A percentile compares a stretch with the other conserved stretches of the same genome.
Evolutionary conservation across 2,888 invertebrate species (phyloP).

Genomic region (Stomorhina lunata): DNA sequence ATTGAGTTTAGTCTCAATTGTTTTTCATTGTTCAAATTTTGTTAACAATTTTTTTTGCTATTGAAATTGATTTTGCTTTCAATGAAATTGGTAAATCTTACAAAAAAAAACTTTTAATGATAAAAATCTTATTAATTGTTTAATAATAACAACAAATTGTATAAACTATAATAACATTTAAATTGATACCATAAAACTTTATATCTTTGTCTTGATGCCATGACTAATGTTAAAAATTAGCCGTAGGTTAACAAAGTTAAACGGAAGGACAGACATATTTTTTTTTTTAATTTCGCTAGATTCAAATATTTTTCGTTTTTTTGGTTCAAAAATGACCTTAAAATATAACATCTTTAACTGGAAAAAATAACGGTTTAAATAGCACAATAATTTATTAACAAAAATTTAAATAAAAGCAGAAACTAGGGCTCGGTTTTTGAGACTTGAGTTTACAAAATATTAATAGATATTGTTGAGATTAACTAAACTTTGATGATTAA

Average conservation of each 20-base stretch:
- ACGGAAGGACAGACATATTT: neutral
- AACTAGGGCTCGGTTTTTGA: too few relatives aligned
- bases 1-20: slow-evolving; percentile 31
- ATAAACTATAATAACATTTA: slow-evolving; percentile 14
- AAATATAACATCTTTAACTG: slow-evolving; percentile 9
- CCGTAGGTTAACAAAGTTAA: neutral
- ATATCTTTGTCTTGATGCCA: slow-evolving; percentile 44
- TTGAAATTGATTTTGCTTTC: slow-evolving; percentile 48
- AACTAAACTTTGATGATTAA: too few relatives aligned
- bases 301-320: slow-evolving; percentile 18
- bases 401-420: neutral
- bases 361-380: slow-evolving; percentile 7
- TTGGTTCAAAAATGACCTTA: slow-evolving; percentile 45
- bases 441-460: too few relatives aligned
- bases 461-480: too few relatives aligned
- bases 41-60: slow-evolving; percentile 49
- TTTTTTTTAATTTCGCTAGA: neutral
- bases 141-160: slow-evolving; percentile 34
- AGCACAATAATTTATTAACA: neutral
- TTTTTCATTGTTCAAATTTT: too few relatives aligned
- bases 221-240: slow-evolving; percentile 30
- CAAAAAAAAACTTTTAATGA: slow-evolving; percentile 46
- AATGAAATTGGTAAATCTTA: slow-evolving; percentile 62
- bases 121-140: slow-evolving; percentile 65
- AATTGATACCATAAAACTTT: slow-evolving; percentile 8